Conservation (phyloP, 1,140 invertebrate species). For the Metopolophium dirhodum region DNA sequence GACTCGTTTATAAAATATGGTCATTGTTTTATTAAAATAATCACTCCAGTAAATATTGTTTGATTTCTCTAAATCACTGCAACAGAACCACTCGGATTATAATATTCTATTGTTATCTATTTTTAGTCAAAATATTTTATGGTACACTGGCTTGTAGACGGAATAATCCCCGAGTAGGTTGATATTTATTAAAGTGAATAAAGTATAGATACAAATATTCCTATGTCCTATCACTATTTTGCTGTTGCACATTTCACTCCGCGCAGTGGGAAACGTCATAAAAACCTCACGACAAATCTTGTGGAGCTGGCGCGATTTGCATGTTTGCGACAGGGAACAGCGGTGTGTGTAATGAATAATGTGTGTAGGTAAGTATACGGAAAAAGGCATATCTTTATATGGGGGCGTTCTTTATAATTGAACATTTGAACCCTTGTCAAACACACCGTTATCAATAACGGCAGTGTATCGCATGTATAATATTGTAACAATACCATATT, state of each 20-base stretch:
- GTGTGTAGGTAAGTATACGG: not conserved
- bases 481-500: not conserved
- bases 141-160: too few species aligned
- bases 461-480: not conserved
- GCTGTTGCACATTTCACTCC: not conserved
- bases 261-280: not conserved
- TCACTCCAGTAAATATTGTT: too few species aligned
- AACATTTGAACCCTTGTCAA: not conserved
- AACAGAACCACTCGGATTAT: not conserved
- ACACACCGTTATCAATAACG: not conserved
- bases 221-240: not conserved
- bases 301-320: not conserved
- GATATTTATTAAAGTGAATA: too few species aligned
- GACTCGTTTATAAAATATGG: too few species aligned
- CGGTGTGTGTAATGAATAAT: not conserved
- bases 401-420: not conserved
- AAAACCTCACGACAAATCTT: not conserved
- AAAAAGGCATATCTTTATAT: not conserved
- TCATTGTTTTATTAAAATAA: too few species aligned
- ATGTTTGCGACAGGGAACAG: not conserved
- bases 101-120: not conserved
- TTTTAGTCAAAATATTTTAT: not conserved
- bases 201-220: not conserved
- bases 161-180: too few species aligned
- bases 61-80: not conserved